phyloP scores from a whole-genome alignment of 2,113 vertebrate species.

The Ursus arctos region DNA sequence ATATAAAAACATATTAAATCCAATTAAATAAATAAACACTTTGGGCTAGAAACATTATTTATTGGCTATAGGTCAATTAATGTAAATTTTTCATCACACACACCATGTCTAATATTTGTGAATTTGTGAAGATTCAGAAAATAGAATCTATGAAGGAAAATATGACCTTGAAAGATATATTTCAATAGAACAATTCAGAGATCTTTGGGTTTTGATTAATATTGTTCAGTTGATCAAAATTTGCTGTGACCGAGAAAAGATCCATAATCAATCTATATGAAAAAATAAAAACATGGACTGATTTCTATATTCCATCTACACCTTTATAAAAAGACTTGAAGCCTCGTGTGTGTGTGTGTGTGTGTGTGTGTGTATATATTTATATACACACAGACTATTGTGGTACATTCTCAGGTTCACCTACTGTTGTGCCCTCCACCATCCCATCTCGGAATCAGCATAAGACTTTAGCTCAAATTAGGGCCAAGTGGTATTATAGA shows the following conservation, averaged over 20 bases:
- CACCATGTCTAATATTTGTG: background rate
- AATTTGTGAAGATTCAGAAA: constrained; percentile 12
- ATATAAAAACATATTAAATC: background rate
- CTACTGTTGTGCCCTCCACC: accelerated
- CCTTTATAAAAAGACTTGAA: background rate
- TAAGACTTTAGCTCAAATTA: background rate
- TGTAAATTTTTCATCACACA: background rate
- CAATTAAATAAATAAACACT: background rate
- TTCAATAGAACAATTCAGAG: background rate
- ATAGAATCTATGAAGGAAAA: background rate
- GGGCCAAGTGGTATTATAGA: background rate
- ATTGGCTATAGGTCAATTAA: background rate
- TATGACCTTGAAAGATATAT: background rate
- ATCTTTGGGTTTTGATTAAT: background rate
- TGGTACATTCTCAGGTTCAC: background rate
- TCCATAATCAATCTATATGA: background rate
- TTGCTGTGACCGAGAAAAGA: background rate
- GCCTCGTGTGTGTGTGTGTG: background rate
- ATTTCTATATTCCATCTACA: background rate
- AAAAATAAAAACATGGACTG: background rate
- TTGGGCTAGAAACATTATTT: background rate
- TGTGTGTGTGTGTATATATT: background rate
- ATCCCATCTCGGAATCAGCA: background rate
- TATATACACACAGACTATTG: background rate
- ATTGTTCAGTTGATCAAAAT: background rate